Conservation (phyloP, 2,888 invertebrate genomes). For the Campaea margaritaria region DNA sequence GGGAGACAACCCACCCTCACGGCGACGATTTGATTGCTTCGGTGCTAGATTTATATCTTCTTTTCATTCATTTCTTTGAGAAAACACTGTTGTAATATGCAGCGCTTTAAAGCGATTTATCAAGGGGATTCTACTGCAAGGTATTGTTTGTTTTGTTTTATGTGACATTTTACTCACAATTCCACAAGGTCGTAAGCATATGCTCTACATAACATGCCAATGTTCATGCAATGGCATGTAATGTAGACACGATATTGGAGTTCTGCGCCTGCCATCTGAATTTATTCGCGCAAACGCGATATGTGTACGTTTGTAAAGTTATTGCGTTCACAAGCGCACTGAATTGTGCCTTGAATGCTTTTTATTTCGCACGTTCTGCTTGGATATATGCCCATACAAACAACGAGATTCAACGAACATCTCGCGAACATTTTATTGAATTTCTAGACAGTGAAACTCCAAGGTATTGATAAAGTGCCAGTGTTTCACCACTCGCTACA, state of each 20-base stretch:
- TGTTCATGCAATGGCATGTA: no score
- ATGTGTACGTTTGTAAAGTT: conserved; percentile 27
- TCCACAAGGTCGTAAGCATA: no score
- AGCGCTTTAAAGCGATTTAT: conserved; percentile 3
- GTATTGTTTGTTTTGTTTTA: not conserved
- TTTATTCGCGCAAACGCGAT: conserved; percentile 51
- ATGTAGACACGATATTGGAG: conserved; percentile 56
- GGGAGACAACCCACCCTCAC: conserved; percentile 59
- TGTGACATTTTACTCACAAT: no score
- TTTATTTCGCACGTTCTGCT: conserved; percentile 11
- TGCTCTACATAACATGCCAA: no score
- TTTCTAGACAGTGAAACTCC: conserved; percentile 5
- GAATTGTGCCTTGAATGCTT: conserved; percentile 8
- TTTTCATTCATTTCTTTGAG: conserved; percentile 48
- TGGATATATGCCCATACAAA: conserved; percentile 10
- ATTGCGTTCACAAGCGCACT: conserved; percentile 30
- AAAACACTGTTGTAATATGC: conserved; percentile 2
- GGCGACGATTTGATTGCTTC: conserved; percentile 63
- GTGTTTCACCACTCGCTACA: conserved; percentile 7
- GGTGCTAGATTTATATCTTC: conserved; percentile 60
- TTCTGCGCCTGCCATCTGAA: conserved; percentile 56
- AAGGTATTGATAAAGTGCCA: not conserved
- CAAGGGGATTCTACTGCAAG: not conserved
- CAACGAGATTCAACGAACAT: conserved; percentile 6
- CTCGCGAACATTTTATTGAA: conserved; percentile 14